Conservation (phyloP, 2,797 vertebrate species). For the Mormyrus proboscirostris region DNA sequence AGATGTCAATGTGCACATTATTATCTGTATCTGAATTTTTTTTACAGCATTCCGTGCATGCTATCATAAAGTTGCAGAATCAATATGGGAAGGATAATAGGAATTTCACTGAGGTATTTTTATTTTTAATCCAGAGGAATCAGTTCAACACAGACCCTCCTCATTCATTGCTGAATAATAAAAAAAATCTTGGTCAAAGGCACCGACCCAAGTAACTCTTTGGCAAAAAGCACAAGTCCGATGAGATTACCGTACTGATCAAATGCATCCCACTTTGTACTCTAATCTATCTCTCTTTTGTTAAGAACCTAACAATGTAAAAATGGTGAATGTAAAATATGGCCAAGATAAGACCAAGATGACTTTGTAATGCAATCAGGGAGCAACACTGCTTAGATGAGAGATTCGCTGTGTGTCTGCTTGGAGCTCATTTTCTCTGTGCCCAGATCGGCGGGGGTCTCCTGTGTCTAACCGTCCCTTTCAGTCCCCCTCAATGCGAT, state of each 20-base stretch:
- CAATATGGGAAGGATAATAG: neutral
- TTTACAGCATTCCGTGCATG: neutral
- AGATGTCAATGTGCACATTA: neutral
- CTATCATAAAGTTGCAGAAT: neutral
- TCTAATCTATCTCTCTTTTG: neutral
- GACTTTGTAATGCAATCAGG: neutral
- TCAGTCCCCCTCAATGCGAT: neutral
- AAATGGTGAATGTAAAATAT: constrained; percentile 2
- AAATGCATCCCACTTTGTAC: neutral
- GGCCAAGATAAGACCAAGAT: neutral
- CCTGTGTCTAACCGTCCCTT: neutral
- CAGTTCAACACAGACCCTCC: neutral
- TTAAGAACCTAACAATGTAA: neutral
- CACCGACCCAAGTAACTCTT: neutral
- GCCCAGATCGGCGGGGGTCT: neutral
- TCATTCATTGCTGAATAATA: neutral
- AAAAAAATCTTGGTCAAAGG: neutral
- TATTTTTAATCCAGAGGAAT: constrained; percentile 2
- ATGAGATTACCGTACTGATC: neutral
- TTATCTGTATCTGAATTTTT: neutral
- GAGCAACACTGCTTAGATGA: neutral
- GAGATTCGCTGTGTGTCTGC: neutral
- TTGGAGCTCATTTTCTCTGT: neutral
- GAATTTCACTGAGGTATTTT: neutral
- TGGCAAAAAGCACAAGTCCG: neutral